Evolutionary conservation across 2,113 vertebrate species (phyloP).

Genomic region (Notiomystis cincta): DNA sequence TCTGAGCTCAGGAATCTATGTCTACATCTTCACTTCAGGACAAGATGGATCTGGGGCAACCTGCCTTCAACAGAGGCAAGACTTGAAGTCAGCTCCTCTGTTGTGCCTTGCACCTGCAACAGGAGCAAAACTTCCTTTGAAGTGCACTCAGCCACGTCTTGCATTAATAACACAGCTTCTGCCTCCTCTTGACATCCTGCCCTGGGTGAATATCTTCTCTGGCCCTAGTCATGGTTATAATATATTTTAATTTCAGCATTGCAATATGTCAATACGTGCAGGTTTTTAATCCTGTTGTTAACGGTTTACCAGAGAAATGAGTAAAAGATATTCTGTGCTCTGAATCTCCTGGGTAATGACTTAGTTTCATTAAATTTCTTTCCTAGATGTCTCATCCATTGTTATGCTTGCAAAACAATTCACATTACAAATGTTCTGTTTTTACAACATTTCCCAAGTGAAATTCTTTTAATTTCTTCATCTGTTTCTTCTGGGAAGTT

Average conservation of each 20-base stretch:
- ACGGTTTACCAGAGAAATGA: background rate
- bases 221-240: background rate
- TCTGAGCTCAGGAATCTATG: background rate
- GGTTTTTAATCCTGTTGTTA: background rate
- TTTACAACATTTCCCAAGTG: background rate
- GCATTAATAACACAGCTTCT: background rate
- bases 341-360: background rate
- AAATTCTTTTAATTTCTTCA: background rate
- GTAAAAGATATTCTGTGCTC: background rate
- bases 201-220: background rate
- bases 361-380: background rate
- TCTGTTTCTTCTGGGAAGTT: background rate
- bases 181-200: background rate
- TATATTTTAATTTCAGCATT: background rate
- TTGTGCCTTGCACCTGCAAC: background rate
- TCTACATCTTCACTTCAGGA: background rate
- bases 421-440: background rate
- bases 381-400: background rate
- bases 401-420: background rate
- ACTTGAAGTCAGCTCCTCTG: background rate
- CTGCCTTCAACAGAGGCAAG: background rate
- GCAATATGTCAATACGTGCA: background rate
- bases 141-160: background rate
- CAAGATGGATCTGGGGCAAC: background rate
- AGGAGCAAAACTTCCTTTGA: background rate